Base-by-base conservation (phyloP, 2,113 vertebrate genomes). In the Melierax canorus region DNA sequence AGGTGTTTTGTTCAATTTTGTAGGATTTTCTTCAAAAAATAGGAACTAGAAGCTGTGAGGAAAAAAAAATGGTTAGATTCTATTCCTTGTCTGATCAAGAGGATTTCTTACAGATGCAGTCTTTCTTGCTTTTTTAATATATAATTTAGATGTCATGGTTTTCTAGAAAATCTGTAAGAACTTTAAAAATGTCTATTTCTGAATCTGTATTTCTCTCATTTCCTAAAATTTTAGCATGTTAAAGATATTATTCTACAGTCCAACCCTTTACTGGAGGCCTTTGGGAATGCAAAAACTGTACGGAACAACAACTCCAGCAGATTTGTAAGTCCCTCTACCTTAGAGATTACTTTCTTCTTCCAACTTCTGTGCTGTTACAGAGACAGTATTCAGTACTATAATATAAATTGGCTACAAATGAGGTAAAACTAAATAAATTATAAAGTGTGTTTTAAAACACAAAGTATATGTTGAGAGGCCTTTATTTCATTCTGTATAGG, bases 301-400 rank as follows among this genome's bases (percentile, higher is more conserved):
- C 98, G 99, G 92, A 99, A 99, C 98, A 99, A 99, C 98, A 99
- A 99, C 97, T 99, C 99, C 97, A 99, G 99, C 98, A 98, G 99
- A 99, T 99, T 99, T 86, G 99, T 99, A 98, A 99, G 99, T 97
- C 30, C 15, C 24, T 83, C 53, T 90, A 9, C 48, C 36, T 34
- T 39, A 5, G 22, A 45, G 29, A 56, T 81, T 36, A 58, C 41
- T 79, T 79, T 41, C 32, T 78, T 59, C 11, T 69, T 81, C 50
- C 43, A 58, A 2, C 36, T 74, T 66, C 43, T 81, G 17, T 81
- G 55, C 46, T 72, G 63, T 39, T 78, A 32, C 24, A 69, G 41
- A 39, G 24, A 18, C 13, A 10, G 24, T 64, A 11, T 91, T 81
- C 41, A 43, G 53, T 51, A 76, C 4, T 64, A 6, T 51, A 48